These are phyloP conservation scores for Chymomyza costata DNA, from an alignment of 1,140 invertebrate species.

Conservation along the genomic window DNA sequence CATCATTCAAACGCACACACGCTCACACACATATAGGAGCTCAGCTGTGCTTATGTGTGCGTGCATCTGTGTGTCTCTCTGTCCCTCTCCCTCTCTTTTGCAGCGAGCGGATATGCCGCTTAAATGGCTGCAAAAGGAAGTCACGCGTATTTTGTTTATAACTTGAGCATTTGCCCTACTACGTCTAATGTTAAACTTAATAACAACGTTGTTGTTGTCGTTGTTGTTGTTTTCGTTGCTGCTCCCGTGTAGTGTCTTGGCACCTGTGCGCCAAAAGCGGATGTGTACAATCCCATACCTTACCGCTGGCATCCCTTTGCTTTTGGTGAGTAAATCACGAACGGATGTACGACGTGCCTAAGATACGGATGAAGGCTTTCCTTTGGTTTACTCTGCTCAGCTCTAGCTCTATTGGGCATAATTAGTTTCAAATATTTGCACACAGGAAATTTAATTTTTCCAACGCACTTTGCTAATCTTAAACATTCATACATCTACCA, in stretches of 20 bases:
- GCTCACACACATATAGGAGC: neutral
- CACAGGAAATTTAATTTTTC: slow-evolving; percentile 63
- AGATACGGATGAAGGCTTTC: slow-evolving; percentile 13
- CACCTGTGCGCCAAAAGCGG: slow-evolving; percentile 22
- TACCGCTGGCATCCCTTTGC: slow-evolving; percentile 8
- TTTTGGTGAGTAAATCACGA: slow-evolving; percentile 54
- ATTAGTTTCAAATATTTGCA: slow-evolving; percentile 73
- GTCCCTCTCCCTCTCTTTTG: no score
- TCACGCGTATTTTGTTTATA: slow-evolving; percentile 74
- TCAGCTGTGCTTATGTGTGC: slow-evolving; percentile 3
- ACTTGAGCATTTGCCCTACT: slow-evolving; percentile 40
- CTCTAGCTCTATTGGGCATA: slow-evolving; percentile 66
- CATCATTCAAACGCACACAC: slow-evolving; percentile 38
- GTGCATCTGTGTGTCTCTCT: no score
- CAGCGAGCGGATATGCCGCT: slow-evolving; percentile 59
- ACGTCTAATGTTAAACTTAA: slow-evolving; percentile 27
- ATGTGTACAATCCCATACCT: no score
- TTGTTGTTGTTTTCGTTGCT: neutral
- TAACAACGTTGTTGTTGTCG: slow-evolving; percentile 10
- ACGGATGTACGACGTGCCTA: slow-evolving; percentile 57
- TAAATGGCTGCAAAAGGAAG: slow-evolving; percentile 67
- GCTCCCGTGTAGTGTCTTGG: slow-evolving; percentile 4
- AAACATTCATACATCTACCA: neutral
- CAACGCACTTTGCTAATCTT: slow-evolving; percentile 54
- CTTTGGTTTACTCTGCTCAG: slow-evolving; percentile 3